phyloP scores from a whole-genome alignment of 1,140 invertebrate species.

The Heliconius melpomene region DNA sequence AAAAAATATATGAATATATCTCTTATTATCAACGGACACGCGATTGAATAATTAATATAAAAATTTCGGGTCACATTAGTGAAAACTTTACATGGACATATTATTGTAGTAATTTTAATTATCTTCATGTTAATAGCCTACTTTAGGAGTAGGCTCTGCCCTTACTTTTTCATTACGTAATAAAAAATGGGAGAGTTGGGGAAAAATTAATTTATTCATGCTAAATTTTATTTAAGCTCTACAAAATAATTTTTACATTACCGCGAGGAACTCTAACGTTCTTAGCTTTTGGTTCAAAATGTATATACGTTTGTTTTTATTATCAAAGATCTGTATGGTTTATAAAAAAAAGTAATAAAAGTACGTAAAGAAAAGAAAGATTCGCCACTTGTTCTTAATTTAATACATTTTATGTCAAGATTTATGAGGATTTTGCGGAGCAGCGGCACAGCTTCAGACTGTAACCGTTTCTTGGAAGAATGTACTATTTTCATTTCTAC shows the following conservation, averaged over 20 bases:
- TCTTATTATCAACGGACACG: constrained; percentile 21
- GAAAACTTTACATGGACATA: constrained; percentile 14
- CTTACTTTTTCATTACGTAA: not conserved
- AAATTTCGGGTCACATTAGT: constrained; percentile 27
- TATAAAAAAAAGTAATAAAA: too few relatives aligned
- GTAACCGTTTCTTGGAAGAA: too few relatives aligned
- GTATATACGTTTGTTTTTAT: not conserved
- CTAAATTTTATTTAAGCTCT: not conserved
- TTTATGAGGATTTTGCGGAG: too few relatives aligned
- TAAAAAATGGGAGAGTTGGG: not conserved
- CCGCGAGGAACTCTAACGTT: not conserved
- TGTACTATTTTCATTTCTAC: too few relatives aligned
- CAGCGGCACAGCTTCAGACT: too few relatives aligned
- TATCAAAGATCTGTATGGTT: too few relatives aligned
- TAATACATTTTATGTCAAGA: too few relatives aligned
- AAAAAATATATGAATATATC: not conserved
- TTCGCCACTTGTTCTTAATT: too few relatives aligned
- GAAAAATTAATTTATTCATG: not conserved
- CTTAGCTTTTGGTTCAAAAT: not conserved
- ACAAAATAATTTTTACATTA: not conserved
- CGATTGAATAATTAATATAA: constrained; percentile 36
- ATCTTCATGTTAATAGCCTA: not conserved
- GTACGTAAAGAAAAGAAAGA: too few relatives aligned
- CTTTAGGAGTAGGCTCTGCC: not conserved
- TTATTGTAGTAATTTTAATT: constrained; percentile 18